These are phyloP conservation scores for Prunella strophiata DNA, from an alignment of 2,797 vertebrate genomes.

Conservation along the genomic window DNA sequence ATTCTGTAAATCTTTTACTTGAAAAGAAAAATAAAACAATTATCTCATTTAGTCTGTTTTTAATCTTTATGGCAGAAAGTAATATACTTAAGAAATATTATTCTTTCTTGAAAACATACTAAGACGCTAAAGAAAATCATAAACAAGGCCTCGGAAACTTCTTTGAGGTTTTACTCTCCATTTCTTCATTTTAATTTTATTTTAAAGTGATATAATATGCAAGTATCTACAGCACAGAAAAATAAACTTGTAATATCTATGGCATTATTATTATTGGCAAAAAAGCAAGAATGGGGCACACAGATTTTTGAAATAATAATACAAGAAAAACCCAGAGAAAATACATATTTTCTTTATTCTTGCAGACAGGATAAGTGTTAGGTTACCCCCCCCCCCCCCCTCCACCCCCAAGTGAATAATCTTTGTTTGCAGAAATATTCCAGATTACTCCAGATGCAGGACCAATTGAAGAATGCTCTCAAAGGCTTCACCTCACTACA, in stretches of 20 bases:
- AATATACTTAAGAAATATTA: not conserved
- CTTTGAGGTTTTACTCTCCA: not conserved
- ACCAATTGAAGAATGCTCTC: not conserved
- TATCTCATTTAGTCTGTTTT: constrained; percentile 46
- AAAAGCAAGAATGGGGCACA: not conserved
- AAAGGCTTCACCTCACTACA: not conserved
- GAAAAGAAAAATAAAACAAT: constrained; percentile 72
- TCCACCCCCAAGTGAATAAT: not conserved
- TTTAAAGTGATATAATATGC: not conserved
- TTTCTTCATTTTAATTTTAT: not conserved
- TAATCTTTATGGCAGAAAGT: constrained; percentile 10
- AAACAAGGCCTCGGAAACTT: not conserved
- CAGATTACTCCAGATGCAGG: not conserved
- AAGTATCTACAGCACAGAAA: not conserved
- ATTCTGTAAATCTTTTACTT: constrained; percentile 73
- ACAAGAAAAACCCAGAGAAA: not conserved
- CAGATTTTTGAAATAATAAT: not conserved
- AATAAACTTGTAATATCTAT: not conserved
- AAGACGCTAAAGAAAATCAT: not conserved
- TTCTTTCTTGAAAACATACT: not conserved
- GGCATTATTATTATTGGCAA: not conserved
- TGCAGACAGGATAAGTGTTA: not conserved
- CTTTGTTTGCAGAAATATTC: not conserved
- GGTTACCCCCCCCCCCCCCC: not conserved
- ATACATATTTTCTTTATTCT: not conserved